A percentile compares a stretch with the other conserved stretches of the same genome.
phyloP scores from a whole-genome alignment of 2,888 invertebrate species.

The Drosophila recens region DNA sequence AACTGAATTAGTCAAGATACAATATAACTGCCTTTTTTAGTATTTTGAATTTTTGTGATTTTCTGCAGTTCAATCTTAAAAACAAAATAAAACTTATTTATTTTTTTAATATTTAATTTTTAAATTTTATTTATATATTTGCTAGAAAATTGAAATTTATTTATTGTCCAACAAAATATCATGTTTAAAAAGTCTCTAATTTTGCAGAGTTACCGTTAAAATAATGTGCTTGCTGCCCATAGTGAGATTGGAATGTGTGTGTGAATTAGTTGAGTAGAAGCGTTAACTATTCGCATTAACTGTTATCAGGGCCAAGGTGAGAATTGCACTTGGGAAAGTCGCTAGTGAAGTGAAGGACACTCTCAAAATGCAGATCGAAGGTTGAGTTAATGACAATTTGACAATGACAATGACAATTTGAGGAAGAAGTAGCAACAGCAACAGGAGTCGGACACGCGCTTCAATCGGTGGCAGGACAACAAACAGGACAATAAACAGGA shows the following conservation, averaged over 20 bases:
- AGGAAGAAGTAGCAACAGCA: slow-evolving; percentile 31
- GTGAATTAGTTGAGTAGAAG: slow-evolving; percentile 15
- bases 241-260: slow-evolving; percentile 10
- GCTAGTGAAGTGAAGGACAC: slow-evolving; percentile 32
- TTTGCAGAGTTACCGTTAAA: not conserved
- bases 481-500: slow-evolving; percentile 8
- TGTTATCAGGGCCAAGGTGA: slow-evolving; percentile 6
- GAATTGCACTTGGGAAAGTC: not conserved
- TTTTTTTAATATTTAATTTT: too few species aligned
- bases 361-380: slow-evolving; percentile 8
- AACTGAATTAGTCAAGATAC: too few species aligned
- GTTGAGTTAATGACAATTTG: slow-evolving; percentile 21
- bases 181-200: too few species aligned
- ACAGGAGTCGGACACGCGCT: slow-evolving; percentile 43
- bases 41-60: too few species aligned
- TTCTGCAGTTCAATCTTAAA: too few species aligned
- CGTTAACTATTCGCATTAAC: slow-evolving; percentile 9
- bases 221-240: not conserved
- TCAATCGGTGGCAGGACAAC: not conserved
- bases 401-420: not conserved
- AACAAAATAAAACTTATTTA: too few species aligned
- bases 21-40: too few species aligned
- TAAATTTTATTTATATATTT: too few species aligned
- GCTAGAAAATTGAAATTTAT: too few species aligned
- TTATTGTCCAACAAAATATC: too few species aligned